Evolutionary conservation across 2,797 vertebrate genomes (phyloP).

Genomic region (Oryzias sinensis): DNA sequence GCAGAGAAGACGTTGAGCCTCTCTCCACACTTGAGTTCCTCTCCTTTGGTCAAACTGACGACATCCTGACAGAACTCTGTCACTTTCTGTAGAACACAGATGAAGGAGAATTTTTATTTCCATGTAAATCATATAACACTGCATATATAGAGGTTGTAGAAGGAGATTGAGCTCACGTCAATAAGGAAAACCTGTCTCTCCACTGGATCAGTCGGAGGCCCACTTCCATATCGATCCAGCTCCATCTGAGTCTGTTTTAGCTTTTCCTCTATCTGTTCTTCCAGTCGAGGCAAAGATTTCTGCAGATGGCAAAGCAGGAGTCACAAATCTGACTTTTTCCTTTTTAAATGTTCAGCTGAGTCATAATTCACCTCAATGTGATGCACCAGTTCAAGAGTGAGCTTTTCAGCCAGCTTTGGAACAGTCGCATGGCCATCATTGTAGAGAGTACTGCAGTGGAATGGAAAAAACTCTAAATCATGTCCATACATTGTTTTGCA

Average conservation of each 20-base stretch:
- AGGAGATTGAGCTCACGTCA: constrained; percentile 55
- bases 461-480: background rate
- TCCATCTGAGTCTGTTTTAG: constrained; percentile 71
- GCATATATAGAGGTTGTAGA: background rate
- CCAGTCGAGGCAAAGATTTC: constrained; percentile 71
- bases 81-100: constrained; percentile 62
- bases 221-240: constrained; percentile 72
- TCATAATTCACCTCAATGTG: constrained; percentile 80
- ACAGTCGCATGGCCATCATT: constrained; percentile 79
- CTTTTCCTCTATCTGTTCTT: constrained; percentile 79
- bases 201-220: constrained; percentile 59
- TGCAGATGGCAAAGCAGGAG: constrained; percentile 24
- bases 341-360: background rate
- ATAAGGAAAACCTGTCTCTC: constrained; percentile 66
- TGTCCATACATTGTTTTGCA: background rate
- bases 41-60: constrained; percentile 67
- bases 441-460: constrained; percentile 71
- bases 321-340: background rate
- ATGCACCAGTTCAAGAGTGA: constrained; percentile 84
- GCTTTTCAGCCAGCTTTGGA: constrained; percentile 82
- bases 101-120: background rate
- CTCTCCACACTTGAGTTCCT: constrained; percentile 68
- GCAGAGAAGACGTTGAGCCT: constrained; percentile 62
- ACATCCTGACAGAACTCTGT: constrained; percentile 70
- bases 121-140: background rate